Evolutionary conservation across 2,888 invertebrate genomes (phyloP).

Genomic region (Acrobeloides nanus): DNA sequence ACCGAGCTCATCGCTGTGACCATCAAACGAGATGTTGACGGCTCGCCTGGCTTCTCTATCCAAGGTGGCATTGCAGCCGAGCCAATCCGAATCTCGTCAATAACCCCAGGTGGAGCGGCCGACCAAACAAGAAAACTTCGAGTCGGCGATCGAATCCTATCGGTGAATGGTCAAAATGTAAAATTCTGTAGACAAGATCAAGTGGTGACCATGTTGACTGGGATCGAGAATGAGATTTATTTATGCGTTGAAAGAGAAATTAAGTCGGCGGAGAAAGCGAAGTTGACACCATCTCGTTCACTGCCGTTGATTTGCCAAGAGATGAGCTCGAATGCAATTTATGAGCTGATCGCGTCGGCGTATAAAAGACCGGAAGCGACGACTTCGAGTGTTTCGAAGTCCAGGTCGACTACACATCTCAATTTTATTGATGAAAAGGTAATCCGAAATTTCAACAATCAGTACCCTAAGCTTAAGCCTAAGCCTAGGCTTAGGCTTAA

Average conservation of each 20-base stretch:
- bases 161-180: constrained; percentile 77
- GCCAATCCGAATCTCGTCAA: constrained; percentile 71
- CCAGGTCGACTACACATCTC: too few relatives aligned
- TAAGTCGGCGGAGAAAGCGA: too few relatives aligned
- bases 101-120: constrained; percentile 87
- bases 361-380: too few relatives aligned
- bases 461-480: too few relatives aligned
- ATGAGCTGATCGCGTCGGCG: too few relatives aligned
- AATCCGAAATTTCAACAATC: too few relatives aligned
- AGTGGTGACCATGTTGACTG: constrained; percentile 72
- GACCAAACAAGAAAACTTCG: constrained; percentile 78
- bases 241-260: constrained; percentile 2
- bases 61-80: constrained; percentile 11
- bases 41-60: constrained; percentile 21
- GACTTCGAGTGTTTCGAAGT: too few relatives aligned
- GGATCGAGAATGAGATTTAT: constrained; percentile 13
- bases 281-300: too few relatives aligned
- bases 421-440: too few relatives aligned
- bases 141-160: constrained; percentile 87
- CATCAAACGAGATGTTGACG: constrained; percentile 13
- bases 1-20: constrained; percentile 15
- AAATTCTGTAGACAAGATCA: constrained; percentile 81
- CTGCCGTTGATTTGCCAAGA: too few relatives aligned
- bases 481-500: too few relatives aligned
- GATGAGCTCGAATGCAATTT: too few relatives aligned